These are phyloP conservation scores for Amphiduros pacificus DNA, from an alignment of 2,888 invertebrate genomes.

Conservation along the genomic window DNA sequence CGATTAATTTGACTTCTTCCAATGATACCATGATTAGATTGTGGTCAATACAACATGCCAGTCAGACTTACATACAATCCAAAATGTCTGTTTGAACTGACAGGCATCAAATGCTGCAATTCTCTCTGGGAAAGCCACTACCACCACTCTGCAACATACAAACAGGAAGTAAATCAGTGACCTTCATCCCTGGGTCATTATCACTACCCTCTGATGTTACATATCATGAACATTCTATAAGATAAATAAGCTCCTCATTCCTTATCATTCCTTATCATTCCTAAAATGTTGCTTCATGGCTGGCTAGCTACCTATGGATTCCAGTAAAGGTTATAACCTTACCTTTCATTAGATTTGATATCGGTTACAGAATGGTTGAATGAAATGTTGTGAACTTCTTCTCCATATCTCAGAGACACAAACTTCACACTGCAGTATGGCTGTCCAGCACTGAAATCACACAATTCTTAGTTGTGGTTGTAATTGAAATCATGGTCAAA, in stretches of 20 bases:
- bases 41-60: no score
- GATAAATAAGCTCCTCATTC: no score
- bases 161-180: not conserved
- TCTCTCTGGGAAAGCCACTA: slow-evolving; percentile 84
- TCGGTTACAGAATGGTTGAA: slow-evolving; percentile 84
- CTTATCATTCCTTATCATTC: no score
- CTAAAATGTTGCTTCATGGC: no score
- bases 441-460: slow-evolving; percentile 53
- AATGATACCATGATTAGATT: no score
- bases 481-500: no score
- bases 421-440: slow-evolving; percentile 60
- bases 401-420: slow-evolving; percentile 78
- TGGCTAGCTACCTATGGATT: no score
- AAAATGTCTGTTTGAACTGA: slow-evolving; percentile 81
- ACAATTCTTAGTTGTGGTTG: no score
- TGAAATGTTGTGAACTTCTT: slow-evolving; percentile 85
- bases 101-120: slow-evolving; percentile 90
- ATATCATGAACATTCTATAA: no score
- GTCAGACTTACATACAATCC: slow-evolving; percentile 73
- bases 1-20: no score
- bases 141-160: slow-evolving; percentile 69
- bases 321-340: no score
- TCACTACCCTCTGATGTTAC: no score
- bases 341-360: slow-evolving; percentile 80
- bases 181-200: not conserved